Evolutionary conservation across 2,797 vertebrate genomes (phyloP), one percentile per base, ranked within the genome.

Genomic region (Coreius guichenoti): DNA sequence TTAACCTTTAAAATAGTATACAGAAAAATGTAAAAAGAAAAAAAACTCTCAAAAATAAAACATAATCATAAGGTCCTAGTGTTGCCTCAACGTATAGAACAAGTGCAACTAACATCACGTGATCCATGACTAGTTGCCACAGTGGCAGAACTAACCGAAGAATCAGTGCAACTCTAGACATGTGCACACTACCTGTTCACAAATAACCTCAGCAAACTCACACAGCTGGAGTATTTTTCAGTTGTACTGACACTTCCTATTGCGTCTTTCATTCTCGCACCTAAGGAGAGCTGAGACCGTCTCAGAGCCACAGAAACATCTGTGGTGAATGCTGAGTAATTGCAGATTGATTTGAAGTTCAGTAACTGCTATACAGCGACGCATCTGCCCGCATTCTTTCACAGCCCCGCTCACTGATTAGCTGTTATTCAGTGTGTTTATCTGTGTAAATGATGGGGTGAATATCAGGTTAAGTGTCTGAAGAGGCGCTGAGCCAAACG

Each of bases 271-370:
- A 65, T 75, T 76, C 72, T 51, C 13, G 19, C 23, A 33, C 70
- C 69, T 84, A 43, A 81, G 26, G 33, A 47, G 47, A 16, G 73
- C 4, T 39, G 13, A 43, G 47, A 69, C 11, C 8, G 8, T 39
- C 39, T 31, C 26, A 79, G 69, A 67, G 86, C 17, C 70, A 70
- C 23, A 88, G 90, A 94, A 91, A 92, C 92, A 96, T 95, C 94
- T 96, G 92, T 89, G 92, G 90, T 96, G 96, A 94, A 95, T 96
- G 93, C 91, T 87, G 88, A 89, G 92, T 97, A 96, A 96, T 95
- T 96, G 91, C 92, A 90, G 94, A 95, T 95, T 95, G 95, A 95
- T 95, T 94, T 90, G 94, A 93, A 93, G 93, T 94, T 69, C 33
- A 72, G 49, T 58, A 39, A 49, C 79, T 68, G 79, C 39, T 45